Evolutionary conservation across 2,797 vertebrate genomes (phyloP).

Genomic region (Mus caroli): DNA sequence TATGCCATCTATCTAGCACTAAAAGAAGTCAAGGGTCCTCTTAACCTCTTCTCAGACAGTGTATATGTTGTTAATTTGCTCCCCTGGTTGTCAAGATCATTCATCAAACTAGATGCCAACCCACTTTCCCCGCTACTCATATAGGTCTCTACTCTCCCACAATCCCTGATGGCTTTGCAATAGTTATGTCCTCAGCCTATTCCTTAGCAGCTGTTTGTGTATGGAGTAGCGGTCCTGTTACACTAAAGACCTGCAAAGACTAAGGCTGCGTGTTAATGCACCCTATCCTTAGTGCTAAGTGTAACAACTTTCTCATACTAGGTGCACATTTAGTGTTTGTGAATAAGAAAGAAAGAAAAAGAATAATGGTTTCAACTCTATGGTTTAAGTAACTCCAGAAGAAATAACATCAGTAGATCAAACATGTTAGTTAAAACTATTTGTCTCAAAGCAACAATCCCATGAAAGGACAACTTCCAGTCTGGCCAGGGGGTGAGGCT

Average conservation of each 20-base stretch:
- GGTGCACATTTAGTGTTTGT: slow-evolving; percentile 10
- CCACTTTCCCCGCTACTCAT: too few species aligned
- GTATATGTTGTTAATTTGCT: too few species aligned
- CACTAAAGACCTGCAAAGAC: not conserved
- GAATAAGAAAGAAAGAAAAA: slow-evolving; percentile 27
- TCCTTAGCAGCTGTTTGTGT: not conserved
- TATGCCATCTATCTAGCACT: too few species aligned
- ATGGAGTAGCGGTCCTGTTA: not conserved
- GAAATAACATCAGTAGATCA: slow-evolving; percentile 15
- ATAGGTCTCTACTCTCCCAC: too few species aligned
- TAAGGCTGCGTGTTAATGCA: not conserved
- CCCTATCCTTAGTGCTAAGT: not conserved
- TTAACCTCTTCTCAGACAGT: too few species aligned
- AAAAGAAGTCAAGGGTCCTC: too few species aligned
- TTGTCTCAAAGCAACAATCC: slow-evolving; percentile 20
- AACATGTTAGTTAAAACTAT: not conserved
- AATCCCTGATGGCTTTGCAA: not conserved
- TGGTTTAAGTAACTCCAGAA: slow-evolving; percentile 22
- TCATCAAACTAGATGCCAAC: too few species aligned
- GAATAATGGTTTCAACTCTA: not conserved
- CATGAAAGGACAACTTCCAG: not conserved
- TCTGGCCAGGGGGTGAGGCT: not conserved
- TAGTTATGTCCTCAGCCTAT: not conserved
- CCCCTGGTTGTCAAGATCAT: too few species aligned
- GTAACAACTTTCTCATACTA: not conserved